Evolutionary conservation across 2,113 vertebrate genomes (phyloP).

Genomic region (Noctilio leporinus): DNA sequence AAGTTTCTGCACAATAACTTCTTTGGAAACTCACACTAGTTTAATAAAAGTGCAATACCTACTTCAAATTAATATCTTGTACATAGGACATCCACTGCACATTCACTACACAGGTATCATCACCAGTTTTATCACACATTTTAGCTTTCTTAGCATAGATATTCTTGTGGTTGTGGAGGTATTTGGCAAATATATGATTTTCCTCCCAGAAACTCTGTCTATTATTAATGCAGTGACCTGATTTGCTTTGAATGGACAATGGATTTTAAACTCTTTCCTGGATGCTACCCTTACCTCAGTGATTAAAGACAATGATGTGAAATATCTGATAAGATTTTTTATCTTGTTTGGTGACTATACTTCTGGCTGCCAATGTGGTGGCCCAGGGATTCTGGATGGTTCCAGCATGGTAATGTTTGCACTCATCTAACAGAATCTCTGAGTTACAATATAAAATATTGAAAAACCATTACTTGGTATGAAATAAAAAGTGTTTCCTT

Average conservation of each 20-base stretch:
- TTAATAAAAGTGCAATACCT: slow-evolving; percentile 93
- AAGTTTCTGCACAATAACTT: slow-evolving; percentile 90
- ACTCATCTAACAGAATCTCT: not conserved
- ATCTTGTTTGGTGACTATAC: slow-evolving; percentile 89
- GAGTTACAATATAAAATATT: slow-evolving; percentile 19
- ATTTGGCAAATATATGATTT: slow-evolving; percentile 93
- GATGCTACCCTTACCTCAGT: slow-evolving; percentile 90
- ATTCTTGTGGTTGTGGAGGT: slow-evolving; percentile 93
- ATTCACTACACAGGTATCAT: slow-evolving; percentile 95
- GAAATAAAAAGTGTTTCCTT: slow-evolving; percentile 62
- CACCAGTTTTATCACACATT: slow-evolving; percentile 93
- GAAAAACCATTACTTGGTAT: not conserved
- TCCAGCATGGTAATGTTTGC: slow-evolving; percentile 85
- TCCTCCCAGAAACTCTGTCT: slow-evolving; percentile 92
- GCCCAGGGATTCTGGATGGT: slow-evolving; percentile 96
- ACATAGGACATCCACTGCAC: slow-evolving; percentile 92
- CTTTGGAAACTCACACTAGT: slow-evolving; percentile 95
- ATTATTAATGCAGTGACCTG: slow-evolving; percentile 96
- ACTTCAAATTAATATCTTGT: slow-evolving; percentile 93
- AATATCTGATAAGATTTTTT: slow-evolving; percentile 93
- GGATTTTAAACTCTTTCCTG: slow-evolving; percentile 95
- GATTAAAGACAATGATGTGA: slow-evolving; percentile 87
- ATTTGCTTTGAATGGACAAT: slow-evolving; percentile 95
- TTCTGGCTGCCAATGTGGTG: slow-evolving; percentile 94
- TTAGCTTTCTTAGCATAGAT: slow-evolving; percentile 90